Evolutionary conservation across 1,140 invertebrate species (phyloP).

Genomic region (Hypsibius dujardini): DNA sequence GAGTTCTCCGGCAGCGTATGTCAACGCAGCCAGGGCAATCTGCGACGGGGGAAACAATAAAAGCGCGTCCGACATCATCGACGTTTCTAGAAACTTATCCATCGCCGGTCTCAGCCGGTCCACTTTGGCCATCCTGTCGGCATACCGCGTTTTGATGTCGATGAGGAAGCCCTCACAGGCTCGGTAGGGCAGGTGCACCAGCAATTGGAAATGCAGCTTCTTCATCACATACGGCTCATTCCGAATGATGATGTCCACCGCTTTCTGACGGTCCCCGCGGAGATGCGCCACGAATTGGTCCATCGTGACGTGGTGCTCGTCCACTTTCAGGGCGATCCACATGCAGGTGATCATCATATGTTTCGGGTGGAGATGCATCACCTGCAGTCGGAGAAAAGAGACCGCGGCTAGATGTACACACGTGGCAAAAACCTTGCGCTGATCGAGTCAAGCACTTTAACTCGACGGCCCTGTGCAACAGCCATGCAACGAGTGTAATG

Average conservation of each 20-base stretch:
- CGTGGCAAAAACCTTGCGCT: too few species aligned
- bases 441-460: too few species aligned
- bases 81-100: constrained; percentile 74
- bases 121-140: constrained; percentile 47
- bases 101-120: constrained; percentile 62
- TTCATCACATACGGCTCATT: constrained; percentile 89
- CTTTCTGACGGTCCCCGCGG: constrained; percentile 75
- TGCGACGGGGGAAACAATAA: constrained; percentile 79
- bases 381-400: constrained; percentile 24
- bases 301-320: constrained; percentile 97
- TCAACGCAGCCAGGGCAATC: constrained; percentile 68
- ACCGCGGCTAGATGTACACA: too few species aligned
- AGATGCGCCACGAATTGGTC: constrained; percentile 80
- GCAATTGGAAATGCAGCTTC: constrained; percentile 81
- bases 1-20: constrained; percentile 53
- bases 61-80: constrained; percentile 70
- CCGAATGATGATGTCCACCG: constrained; percentile 79
- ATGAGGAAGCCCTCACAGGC: constrained; percentile 88
- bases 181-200: constrained; percentile 83
- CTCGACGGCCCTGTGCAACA: too few species aligned
- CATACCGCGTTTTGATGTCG: constrained; percentile 61
- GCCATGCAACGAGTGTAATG: too few species aligned
- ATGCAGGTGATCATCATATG: constrained; percentile 52
- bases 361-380: constrained; percentile 95
- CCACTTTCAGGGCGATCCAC: constrained; percentile 36